Percentiles rank a stretch among this genome's conserved stretches.
Evolutionary conservation across 2,888 invertebrate species (phyloP).

Genomic region (Nebria brevicollis): DNA sequence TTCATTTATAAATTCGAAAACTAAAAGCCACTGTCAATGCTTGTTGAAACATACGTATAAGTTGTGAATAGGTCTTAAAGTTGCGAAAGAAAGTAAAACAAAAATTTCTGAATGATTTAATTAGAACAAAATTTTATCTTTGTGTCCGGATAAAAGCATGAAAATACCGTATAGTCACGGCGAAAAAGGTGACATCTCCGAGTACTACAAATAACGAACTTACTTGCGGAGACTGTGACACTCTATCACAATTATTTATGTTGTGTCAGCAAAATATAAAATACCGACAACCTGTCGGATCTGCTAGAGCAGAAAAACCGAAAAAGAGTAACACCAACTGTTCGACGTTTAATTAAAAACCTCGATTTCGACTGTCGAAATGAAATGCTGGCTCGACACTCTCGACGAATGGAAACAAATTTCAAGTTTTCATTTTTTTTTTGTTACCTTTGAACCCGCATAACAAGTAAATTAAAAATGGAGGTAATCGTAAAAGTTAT

Average conservation of each 20-base stretch:
- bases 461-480: not conserved
- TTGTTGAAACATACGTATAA: too few relatives aligned
- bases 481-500: not conserved
- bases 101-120: not conserved
- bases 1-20: not conserved
- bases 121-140: not conserved
- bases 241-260: slow-evolving; percentile 31
- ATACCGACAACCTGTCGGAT: slow-evolving; percentile 35
- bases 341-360: slow-evolving; percentile 17
- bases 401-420: not conserved
- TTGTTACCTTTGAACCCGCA: too few relatives aligned
- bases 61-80: not conserved
- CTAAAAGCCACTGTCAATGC: not conserved
- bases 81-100: not conserved
- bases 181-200: not conserved
- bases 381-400: slow-evolving; percentile 2
- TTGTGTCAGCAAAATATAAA: slow-evolving; percentile 29
- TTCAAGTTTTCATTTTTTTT: not conserved
- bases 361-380: not conserved
- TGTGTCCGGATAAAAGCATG: not conserved
- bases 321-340: not conserved
- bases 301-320: not conserved
- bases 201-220: slow-evolving; percentile 8
- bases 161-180: not conserved
- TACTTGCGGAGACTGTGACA: not conserved